Conservation (phyloP, 2,113 vertebrate genomes). For the Mastomys natalensis region DNA sequence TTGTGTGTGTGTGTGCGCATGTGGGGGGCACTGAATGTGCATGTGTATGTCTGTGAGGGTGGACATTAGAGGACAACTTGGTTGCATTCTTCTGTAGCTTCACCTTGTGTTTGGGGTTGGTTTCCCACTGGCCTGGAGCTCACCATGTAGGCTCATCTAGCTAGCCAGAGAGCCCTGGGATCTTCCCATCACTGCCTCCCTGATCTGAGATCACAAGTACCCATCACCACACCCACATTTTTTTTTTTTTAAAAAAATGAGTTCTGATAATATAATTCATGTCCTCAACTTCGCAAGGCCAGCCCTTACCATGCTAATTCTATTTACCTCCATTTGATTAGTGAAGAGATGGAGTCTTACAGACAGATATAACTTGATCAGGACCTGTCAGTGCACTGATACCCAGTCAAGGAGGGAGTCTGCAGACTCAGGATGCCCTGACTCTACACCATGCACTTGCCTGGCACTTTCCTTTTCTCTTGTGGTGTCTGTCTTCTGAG, state of each 20-base stretch:
- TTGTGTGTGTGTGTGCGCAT: neutral
- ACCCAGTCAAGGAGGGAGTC: rapidly evolving
- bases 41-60: no score
- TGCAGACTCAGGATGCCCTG: neutral
- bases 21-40: no score
- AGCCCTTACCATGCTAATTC: neutral
- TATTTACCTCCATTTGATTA: neutral
- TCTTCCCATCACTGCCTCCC: neutral
- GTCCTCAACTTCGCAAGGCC: neutral
- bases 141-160: neutral
- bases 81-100: no score
- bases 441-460: neutral
- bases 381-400: neutral
- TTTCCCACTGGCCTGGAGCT: neutral
- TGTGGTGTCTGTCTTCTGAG: neutral
- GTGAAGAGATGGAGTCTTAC: neutral
- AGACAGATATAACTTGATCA: neutral
- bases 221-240: neutral
- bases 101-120: neutral
- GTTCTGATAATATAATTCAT: neutral
- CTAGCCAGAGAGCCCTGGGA: neutral
- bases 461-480: neutral
- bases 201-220: neutral
- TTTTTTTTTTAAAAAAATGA: neutral
- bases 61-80: neutral